Base-by-base conservation (phyloP, 2,113 vertebrate species). In the Felis chaus region DNA sequence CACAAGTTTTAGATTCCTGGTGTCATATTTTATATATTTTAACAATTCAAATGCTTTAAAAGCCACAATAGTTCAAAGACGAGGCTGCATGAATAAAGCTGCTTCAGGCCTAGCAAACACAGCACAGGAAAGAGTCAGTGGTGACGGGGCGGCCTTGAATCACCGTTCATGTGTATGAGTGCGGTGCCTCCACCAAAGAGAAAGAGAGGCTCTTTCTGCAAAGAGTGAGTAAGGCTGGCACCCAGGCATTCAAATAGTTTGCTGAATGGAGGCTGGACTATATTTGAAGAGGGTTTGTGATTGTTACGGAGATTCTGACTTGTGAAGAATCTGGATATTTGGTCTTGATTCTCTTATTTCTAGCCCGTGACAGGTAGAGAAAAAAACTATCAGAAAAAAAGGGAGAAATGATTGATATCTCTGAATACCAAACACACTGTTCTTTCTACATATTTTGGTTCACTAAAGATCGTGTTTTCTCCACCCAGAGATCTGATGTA, bases 131-230 rank as follows among this genome's bases (percentile, higher is more conserved):
- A 19, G 1, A 63, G 76, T 57, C 41, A 27, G n/a, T 0, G 14
- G 82, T 5, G 31, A 61, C 23, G 50, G 69, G 15, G 81, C 10
- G 16, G 39, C 55, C 36, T 3, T 1, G 2, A 16, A 11, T 18
- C 7, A 27, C 79, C 0, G 0, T 21, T 27, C 15, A 0, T 2
- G n/a, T 6, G 36, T 27, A 10, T 8, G 55, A 11, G 63, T 10
- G 10, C 12, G 3, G 6, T 1, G 31, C 18, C 55, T 36, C 23
- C 29, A 5, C 13, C 41, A 10, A 3, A 9, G 9, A 61, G 57
- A 45, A 50, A 29, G n/a, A 76, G 33, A 1, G 5, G 53, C 7
- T 61, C 39, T 83, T n/a, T 33, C 68, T 36, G n/a, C 14, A 23
- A 39, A 71, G 69, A 69, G 23, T 23, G 27, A 21, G 61, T 8